Conservation (phyloP, 2,797 vertebrate genomes). For the Liasis olivaceus region DNA sequence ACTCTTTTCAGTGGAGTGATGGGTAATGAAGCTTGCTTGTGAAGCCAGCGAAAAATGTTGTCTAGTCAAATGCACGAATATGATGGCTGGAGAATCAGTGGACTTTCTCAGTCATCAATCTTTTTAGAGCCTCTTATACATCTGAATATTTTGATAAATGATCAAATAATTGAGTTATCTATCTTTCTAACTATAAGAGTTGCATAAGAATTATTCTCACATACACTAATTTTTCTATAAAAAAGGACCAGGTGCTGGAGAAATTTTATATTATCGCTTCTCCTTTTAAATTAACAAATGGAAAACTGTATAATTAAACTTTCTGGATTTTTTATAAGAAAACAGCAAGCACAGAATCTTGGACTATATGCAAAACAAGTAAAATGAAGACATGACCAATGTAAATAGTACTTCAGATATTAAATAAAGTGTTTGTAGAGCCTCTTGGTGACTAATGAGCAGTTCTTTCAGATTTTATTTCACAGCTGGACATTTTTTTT, state of each 20-base stretch:
- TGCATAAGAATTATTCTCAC: conserved; percentile 99
- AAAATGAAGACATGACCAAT: conserved; percentile 49
- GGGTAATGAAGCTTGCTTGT: conserved; percentile 99
- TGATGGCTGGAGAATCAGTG: conserved; percentile 90
- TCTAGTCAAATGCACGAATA: conserved; percentile 95
- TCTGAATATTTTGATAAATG: conserved; percentile 94
- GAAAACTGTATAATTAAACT: conserved; percentile 25
- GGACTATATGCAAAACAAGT: conserved; percentile 48
- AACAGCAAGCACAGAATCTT: conserved; percentile 27
- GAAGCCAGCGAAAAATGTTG: conserved; percentile 88
- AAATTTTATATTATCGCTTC: conserved; percentile 72
- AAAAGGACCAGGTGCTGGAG: conserved; percentile 82
- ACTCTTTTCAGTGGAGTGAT: conserved; percentile 96
- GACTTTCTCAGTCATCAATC: conserved; percentile 95
- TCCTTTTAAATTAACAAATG: conserved; percentile 59
- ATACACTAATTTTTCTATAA: conserved; percentile 90
- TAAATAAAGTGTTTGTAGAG: conserved; percentile 41
- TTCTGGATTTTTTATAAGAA: conserved; percentile 14
- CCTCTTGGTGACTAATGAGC: conserved; percentile 36
- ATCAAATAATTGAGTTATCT: conserved; percentile 99
- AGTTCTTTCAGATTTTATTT: conserved; percentile 44
- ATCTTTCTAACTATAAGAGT: conserved; percentile 97
- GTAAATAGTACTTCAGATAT: conserved; percentile 37
- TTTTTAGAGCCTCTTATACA: conserved; percentile 90
- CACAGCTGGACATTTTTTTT: conserved; percentile 36